Evolutionary conservation across 2,888 invertebrate species (phyloP).

Genomic region (Phyllotreta striolata): DNA sequence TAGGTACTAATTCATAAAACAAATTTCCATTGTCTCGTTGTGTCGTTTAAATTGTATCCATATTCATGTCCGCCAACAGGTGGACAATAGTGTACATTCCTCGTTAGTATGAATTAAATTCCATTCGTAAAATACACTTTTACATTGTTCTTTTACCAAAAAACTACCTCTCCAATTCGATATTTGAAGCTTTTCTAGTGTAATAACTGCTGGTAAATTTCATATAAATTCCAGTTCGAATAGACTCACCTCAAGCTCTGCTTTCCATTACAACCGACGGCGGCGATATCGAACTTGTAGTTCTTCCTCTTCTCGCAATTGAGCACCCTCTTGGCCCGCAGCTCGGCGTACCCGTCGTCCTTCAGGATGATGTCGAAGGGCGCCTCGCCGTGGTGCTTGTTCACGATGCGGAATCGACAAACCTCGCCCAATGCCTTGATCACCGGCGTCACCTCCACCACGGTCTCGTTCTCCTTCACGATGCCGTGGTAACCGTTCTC

Average conservation of each 20-base stretch:
- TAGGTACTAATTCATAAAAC: no score
- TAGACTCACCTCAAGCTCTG: constrained; percentile 64
- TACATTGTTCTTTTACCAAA: no score
- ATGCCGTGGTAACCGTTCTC: constrained; percentile 92
- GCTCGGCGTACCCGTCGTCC: constrained; percentile 78
- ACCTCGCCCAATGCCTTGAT: constrained; percentile 78
- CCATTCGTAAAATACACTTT: no score
- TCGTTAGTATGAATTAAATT: no score
- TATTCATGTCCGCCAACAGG: no score
- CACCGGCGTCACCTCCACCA: constrained; percentile 91
- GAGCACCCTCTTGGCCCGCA: constrained; percentile 82
- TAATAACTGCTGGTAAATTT: background rate
- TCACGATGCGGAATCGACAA: constrained; percentile 88
- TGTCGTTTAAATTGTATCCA: no score
- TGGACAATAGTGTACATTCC: no score
- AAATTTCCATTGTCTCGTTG: no score
- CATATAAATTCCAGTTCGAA: constrained; percentile 1
- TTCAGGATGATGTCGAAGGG: constrained; percentile 72
- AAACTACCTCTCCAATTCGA: no score
- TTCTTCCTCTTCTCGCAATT: constrained; percentile 94
- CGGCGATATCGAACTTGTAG: constrained; percentile 96
- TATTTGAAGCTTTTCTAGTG: background rate
- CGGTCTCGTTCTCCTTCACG: constrained; percentile 90
- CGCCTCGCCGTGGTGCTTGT: constrained; percentile 92
- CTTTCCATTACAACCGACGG: constrained; percentile 88